Base-by-base conservation (phyloP, 1,140 invertebrate species). In the Acromyrmex echinatior region DNA sequence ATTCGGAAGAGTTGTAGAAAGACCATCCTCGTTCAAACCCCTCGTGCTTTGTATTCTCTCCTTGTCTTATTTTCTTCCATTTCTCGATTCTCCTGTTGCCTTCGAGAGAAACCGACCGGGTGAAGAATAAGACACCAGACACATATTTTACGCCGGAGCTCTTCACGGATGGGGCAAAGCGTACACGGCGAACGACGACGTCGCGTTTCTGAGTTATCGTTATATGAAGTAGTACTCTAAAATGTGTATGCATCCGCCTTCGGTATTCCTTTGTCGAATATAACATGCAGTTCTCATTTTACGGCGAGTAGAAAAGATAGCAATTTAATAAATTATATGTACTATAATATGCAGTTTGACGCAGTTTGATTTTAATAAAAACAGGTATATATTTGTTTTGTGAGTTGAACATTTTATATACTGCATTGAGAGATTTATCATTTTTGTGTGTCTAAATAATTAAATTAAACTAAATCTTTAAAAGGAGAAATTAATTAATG, bases 91-190 rank as follows among this genome's bases (percentile, higher is more conserved):
- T 65, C n/a, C 86, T 70, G 77, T 28, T 49, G 77, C 62, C 79
- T 82, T 71, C 70, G 60, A 45, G 60, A 91, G 89, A 84, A 88
- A 87, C 82, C 76, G 93, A 93, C 90, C 94, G 94, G 92, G 92
- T 95, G 94, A 95, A 94, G 94, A 95, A 95, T 95, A 95, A 94
- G 93, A 95, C 91, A 93, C 94, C 94, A 95, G 94, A 94, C 94
- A 92, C 93, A 95, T 95, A 95, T 94, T 94, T 95, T 89, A 81
- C 87, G 66, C 79, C 77, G 87, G 79, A 74, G 81, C 89, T 92
- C 90, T 93, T 91, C 92, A 91, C 73, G 86, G 77, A 89, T 89
- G 85, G 88, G 56, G 92, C 90, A 88, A 87, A 92, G 68, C 77
- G 89, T 86, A 77, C 89, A 80, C 89, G 74, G 60, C 87, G 89